A percentile compares a stretch with the other conserved stretches of the same genome.
phyloP scores from a whole-genome alignment of 1,140 invertebrate genomes.

The Sweltsa coloradensis region DNA sequence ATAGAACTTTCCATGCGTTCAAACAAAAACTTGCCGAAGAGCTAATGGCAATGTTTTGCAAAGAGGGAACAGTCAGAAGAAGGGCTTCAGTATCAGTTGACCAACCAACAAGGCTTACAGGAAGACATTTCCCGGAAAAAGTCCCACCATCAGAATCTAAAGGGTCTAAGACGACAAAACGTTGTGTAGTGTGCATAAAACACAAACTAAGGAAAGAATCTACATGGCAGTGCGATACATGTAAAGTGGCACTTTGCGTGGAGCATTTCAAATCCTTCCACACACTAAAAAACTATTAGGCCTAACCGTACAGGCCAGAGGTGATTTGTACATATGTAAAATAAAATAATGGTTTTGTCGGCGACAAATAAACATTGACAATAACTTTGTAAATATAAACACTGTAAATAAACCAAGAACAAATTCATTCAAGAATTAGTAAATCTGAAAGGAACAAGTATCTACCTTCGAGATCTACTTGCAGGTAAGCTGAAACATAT shows the following conservation, averaged over 20 bases:
- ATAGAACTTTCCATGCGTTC: constrained; percentile 5
- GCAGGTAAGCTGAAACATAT: too few species aligned
- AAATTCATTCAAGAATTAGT: too few species aligned
- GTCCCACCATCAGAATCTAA: neutral
- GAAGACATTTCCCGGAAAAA: constrained; percentile 6
- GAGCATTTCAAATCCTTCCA: constrained; percentile 7
- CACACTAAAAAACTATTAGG: constrained; percentile 6
- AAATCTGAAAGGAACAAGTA: too few species aligned
- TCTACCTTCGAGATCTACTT: too few species aligned
- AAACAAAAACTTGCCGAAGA: constrained; percentile 6
- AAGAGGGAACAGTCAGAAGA: constrained; percentile 6
- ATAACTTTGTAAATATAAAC: too few species aligned
- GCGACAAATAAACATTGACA: too few species aligned
- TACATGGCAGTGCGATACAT: constrained; percentile 8
- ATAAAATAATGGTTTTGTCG: too few species aligned
- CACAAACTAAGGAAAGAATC: neutral
- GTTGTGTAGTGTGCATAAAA: constrained; percentile 3
- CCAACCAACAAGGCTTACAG: neutral
- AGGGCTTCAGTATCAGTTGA: neutral
- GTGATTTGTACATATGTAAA: too few species aligned
- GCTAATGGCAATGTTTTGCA: neutral
- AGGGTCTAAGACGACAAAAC: constrained; percentile 1
- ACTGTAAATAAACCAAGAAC: too few species aligned
- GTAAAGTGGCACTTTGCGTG: constrained; percentile 5
- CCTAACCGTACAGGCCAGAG: too few species aligned